Percentiles rank a stretch among this genome's conserved stretches.
These are phyloP conservation scores for Fragum fragum DNA, from an alignment of 2,888 invertebrate genomes.

Conservation along the genomic window DNA sequence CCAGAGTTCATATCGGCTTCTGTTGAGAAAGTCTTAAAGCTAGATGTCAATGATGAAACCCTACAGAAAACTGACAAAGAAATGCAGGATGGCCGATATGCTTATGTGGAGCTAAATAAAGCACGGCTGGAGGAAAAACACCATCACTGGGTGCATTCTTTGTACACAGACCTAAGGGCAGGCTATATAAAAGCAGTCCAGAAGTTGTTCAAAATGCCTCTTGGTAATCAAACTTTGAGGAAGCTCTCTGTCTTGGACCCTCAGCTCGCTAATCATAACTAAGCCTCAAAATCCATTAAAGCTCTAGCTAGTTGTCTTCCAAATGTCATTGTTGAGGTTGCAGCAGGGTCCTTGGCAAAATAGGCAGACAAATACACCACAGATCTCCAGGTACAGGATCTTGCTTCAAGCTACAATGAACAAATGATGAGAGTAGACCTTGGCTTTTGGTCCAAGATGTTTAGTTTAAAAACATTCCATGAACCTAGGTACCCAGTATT, in stretches of 20 bases:
- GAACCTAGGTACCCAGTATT: background rate
- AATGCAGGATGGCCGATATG: background rate
- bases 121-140: constrained; percentile 18
- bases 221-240: constrained; percentile 26
- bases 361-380: constrained; percentile 17
- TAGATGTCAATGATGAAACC: constrained; percentile 10
- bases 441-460: constrained; percentile 11
- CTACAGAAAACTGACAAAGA: constrained; percentile 11
- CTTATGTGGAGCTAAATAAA: constrained; percentile 26
- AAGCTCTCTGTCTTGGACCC: constrained; percentile 23
- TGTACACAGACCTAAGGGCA: constrained; percentile 22
- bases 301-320: background rate
- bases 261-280: background rate
- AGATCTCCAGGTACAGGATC: background rate
- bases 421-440: constrained; percentile 10
- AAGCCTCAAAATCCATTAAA: background rate
- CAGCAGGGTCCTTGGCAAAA: constrained; percentile 1
- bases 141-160: background rate
- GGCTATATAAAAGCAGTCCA: constrained; percentile 33
- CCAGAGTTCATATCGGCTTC: constrained; percentile 21
- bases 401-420: background rate
- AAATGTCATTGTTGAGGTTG: background rate
- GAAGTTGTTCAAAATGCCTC: constrained; percentile 22
- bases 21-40: background rate
- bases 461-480: background rate